Evolutionary conservation across 2,797 vertebrate genomes (phyloP).

Genomic region (Mareca strepera): DNA sequence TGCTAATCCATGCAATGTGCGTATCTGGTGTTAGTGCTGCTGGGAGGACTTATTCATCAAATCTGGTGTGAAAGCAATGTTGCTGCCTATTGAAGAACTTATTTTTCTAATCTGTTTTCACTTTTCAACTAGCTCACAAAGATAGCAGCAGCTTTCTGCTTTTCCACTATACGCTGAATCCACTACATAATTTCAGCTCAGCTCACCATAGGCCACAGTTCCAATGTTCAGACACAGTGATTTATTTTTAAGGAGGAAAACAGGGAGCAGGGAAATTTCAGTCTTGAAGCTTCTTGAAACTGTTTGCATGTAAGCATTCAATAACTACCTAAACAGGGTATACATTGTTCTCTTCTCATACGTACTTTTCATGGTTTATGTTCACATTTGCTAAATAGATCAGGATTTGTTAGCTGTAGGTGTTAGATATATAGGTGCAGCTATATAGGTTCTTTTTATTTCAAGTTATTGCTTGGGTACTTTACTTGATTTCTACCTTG

Average conservation of each 20-base stretch:
- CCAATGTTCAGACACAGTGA: neutral
- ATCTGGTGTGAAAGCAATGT: slow-evolving; percentile 44
- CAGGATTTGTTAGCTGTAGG: neutral
- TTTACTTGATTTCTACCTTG: neutral
- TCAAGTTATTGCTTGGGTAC: neutral
- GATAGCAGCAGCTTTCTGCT: slow-evolving; percentile 55
- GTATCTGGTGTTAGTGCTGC: slow-evolving; percentile 54
- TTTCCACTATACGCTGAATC: slow-evolving; percentile 38
- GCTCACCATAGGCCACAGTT: slow-evolving; percentile 43
- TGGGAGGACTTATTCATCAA: slow-evolving; percentile 60
- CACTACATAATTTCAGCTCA: slow-evolving; percentile 46
- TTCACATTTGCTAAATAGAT: neutral
- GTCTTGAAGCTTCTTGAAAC: neutral
- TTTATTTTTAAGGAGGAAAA: slow-evolving; percentile 44
- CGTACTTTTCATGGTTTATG: neutral
- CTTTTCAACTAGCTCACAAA: slow-evolving; percentile 59
- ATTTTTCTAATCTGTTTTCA: slow-evolving; percentile 61
- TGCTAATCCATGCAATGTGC: slow-evolving; percentile 59
- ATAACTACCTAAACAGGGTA: neutral
- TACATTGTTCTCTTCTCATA: neutral
- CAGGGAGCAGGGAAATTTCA: neutral
- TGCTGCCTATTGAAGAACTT: slow-evolving; percentile 62
- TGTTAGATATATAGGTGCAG: neutral
- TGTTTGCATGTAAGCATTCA: neutral
- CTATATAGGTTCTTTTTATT: neutral